phyloP scores from a whole-genome alignment of 2,888 invertebrate genomes.

The Silvanus unidentatus region DNA sequence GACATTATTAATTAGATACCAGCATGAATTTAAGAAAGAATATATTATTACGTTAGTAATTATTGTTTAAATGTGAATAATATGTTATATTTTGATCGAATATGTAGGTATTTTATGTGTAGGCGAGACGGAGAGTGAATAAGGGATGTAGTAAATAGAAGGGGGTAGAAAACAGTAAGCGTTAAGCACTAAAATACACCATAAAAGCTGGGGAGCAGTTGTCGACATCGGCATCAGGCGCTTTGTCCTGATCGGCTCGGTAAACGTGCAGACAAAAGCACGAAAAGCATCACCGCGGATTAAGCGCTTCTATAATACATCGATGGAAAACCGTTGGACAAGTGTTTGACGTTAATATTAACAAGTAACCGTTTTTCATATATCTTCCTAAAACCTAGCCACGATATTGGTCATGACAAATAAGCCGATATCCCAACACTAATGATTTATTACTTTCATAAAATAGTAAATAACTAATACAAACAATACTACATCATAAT shows the following conservation, averaged over 20 bases:
- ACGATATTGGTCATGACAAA: conserved; percentile 26
- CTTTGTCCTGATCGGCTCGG: conserved; percentile 40
- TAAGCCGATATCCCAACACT: conserved; percentile 23
- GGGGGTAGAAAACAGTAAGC: conserved; percentile 6
- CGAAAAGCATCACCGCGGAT: conserved; percentile 36
- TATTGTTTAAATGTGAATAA: too few relatives aligned
- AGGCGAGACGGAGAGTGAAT: too few relatives aligned
- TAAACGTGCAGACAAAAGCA: conserved; percentile 37
- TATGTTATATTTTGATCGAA: too few relatives aligned
- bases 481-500: conserved; percentile 12
- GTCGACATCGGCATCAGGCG: conserved; percentile 33
- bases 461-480: conserved; percentile 4
- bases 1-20: too few relatives aligned
- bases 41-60: too few relatives aligned
- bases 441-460: conserved; percentile 11
- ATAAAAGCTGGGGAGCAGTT: conserved; percentile 36
- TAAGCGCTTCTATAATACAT: conserved; percentile 29
- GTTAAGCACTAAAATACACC: conserved; percentile 40
- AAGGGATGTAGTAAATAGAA: not conserved
- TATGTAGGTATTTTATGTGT: too few relatives aligned
- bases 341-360: conserved; percentile 41
- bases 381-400: conserved; percentile 21
- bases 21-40: too few relatives aligned
- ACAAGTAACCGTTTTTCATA: conserved; percentile 37
- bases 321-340: conserved; percentile 31